Base-by-base conservation (phyloP, 2,888 invertebrate genomes). In the Drosophila tanythrix region DNA sequence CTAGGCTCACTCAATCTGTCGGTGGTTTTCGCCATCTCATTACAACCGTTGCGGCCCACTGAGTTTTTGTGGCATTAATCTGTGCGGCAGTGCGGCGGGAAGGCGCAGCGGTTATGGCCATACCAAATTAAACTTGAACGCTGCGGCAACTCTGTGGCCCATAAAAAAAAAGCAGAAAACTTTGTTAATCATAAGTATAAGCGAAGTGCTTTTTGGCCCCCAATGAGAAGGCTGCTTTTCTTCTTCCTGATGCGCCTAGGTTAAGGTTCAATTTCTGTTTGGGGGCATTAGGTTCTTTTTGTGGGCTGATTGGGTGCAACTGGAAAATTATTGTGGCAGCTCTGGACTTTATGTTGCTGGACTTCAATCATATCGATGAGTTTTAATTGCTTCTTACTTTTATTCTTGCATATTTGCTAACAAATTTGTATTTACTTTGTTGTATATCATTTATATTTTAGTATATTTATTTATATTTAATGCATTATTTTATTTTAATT, bases 151-250 rank as follows among this genome's bases (percentile, higher is more conserved):
- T 53, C 53, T 55, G 27, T 56, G 46, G 57, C 61, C 33, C 81
- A 81, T 76, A 71, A 80, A 75, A 71, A 52, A 33, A 31, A 57
- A 11, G 50, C 21, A 58, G 43, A 70, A 64, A 82, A 83, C 68
- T 84, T 84, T 89, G 69, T 68, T 88, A 88, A 84, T 84, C 89
- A 84, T 79, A 82, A 76, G 74, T 53, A 68, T 58, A 66, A 81
- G 68, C 70, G 48, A 74, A 68, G 57, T 70, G 59, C 48, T 69
- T 62, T 18, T n/a, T 29, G 51, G 51, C 38, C 8, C 13, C 61
- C 43, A 53, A 25, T 35, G 55, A 59, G 38, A 59, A 75, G 21
- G 61, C 38, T 56, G n/a, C 61, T 75, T 65, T 15, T 36, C 35
- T 3, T 56, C n/a, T 48, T 31, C 11, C 76, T 64, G 57, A 57